These are phyloP conservation scores for Eristalis tenax DNA, from an alignment of 2,888 invertebrate genomes.

Conservation along the genomic window DNA sequence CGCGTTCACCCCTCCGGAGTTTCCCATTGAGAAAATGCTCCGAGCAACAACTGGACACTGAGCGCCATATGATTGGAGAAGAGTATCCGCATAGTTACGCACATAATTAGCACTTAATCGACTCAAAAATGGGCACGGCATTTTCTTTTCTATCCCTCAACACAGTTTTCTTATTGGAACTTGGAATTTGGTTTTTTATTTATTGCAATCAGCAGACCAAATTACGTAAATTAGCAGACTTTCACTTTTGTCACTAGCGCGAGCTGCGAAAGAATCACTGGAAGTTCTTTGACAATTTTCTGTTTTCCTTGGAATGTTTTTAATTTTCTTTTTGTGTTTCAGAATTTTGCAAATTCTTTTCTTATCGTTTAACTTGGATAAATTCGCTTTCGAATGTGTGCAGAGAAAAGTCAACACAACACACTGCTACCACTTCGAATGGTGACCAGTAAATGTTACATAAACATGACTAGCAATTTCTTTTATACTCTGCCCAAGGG, in stretches of 20 bases:
- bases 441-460: constrained; percentile 71
- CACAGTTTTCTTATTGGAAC: not conserved
- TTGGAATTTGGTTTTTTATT: not conserved
- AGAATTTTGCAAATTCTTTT: not conserved
- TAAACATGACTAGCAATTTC: constrained; percentile 33
- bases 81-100: constrained; percentile 89
- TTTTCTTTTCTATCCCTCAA: constrained; percentile 80
- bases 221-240: constrained; percentile 66
- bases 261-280: not conserved
- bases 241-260: constrained; percentile 51
- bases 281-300: not conserved
- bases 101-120: constrained; percentile 90
- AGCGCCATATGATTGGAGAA: constrained; percentile 90
- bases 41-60: constrained; percentile 93
- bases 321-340: not conserved
- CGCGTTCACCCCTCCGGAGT: constrained; percentile 83
- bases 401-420: not conserved
- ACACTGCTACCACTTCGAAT: constrained; percentile 70
- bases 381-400: not conserved
- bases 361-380: not conserved
- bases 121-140: constrained; percentile 95
- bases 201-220: constrained; percentile 26
- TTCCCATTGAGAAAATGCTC: constrained; percentile 93
- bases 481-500: constrained; percentile 36
- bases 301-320: constrained; percentile 29